Conservation (phyloP, 1,140 invertebrate species). For the Zeugodacus cucurbitae region DNA sequence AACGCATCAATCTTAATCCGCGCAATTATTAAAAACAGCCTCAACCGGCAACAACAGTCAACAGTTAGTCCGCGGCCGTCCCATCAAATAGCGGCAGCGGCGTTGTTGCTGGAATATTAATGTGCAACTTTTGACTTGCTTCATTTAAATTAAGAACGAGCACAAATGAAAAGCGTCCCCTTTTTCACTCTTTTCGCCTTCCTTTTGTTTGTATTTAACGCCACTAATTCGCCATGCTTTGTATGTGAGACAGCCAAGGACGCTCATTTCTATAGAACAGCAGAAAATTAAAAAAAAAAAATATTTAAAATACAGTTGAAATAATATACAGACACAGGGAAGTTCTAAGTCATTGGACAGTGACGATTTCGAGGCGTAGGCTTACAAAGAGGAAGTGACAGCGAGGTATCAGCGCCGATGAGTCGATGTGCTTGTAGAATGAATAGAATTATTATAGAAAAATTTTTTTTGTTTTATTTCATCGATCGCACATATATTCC, state of each 20-base stretch:
- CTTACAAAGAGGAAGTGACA: too few relatives aligned
- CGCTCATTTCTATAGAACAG: neutral
- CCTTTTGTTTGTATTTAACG: neutral
- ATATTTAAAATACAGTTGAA: neutral
- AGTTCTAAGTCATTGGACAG: neutral
- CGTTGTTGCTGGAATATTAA: slow-evolving; percentile 30
- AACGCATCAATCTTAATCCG: slow-evolving; percentile 29
- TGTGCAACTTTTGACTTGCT: slow-evolving; percentile 6
- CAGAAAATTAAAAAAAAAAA: neutral
- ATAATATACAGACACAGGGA: neutral
- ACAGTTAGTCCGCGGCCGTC: neutral
- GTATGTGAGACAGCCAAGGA: neutral
- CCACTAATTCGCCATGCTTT: neutral
- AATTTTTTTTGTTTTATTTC: too few relatives aligned
- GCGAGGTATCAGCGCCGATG: too few relatives aligned
- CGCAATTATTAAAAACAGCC: slow-evolving; percentile 29
- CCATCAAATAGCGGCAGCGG: neutral
- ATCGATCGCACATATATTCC: too few relatives aligned
- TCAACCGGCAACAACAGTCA: neutral
- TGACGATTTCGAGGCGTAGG: neutral
- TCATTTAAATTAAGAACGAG: neutral
- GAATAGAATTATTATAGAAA: too few relatives aligned
- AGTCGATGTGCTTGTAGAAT: too few relatives aligned
- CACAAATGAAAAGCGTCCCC: neutral
- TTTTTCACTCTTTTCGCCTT: neutral